Base-by-base conservation (phyloP, 2,113 vertebrate species). In the Oreochromis aureus region DNA sequence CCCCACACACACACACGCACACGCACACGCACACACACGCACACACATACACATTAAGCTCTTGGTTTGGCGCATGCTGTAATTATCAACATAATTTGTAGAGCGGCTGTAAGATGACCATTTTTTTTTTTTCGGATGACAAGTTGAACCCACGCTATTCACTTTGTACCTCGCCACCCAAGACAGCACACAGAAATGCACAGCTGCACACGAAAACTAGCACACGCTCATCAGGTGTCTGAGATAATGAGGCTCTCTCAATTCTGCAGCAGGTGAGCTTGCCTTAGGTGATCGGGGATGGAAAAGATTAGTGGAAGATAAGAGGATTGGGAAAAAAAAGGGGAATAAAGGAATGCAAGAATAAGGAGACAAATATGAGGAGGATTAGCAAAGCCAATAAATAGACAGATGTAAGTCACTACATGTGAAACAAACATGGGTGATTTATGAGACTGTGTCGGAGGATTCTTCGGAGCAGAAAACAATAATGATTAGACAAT, bases 231-330 rank as follows among this genome's bases (percentile, higher is more conserved):
- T 87, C 85, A 92, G 86, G 84, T 84, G 86, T 78, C 54, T 69
- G 61, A 56, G 73, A 89, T 92, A 91, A 93, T 90, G 87, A 95
- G 81, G 51, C 56, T 79, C 53, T 73, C 79, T 86, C 41, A 6
- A 48, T 76, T 86, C 15, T 79, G 63, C 13, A 87, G 87, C 91
- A 94, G 91, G 91, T 94, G 91, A 87, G 53, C 61, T 71, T 4
- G 85, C 91, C 80, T 86, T 55, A 66, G 88, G 87, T 87, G 56
- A 92, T 92, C 53, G 19, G 66, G 79, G 78, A 92, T 91, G 89
- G 89, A 89, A 93, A 76, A 84, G 81, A 94, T 93, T 92, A 94
- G 86, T 7, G 4, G 78, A 80, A 82, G 76, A 89, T 87, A 90
- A 81, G 66, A 69, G 63, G 66, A 56, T 80, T 11, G 44, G 44